These are phyloP conservation scores for Carcina quercana DNA, from an alignment of 2,888 invertebrate genomes.

Conservation along the genomic window DNA sequence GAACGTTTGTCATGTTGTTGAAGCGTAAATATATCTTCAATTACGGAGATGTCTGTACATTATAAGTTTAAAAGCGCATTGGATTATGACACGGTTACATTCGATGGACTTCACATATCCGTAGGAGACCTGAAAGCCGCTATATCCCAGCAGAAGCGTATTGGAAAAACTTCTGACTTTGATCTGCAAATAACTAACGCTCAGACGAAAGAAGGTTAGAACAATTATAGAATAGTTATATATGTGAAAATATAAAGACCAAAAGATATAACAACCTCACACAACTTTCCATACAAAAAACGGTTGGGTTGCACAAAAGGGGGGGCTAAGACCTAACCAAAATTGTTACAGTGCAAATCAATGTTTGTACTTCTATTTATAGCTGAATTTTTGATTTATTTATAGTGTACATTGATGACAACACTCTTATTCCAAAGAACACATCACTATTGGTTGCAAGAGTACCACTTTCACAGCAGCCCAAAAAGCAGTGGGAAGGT, in stretches of 20 bases:
- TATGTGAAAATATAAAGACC: no score
- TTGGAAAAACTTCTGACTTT: slow-evolving; percentile 95
- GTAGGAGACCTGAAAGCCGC: slow-evolving; percentile 96
- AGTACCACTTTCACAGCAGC: slow-evolving; percentile 87
- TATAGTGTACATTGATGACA: slow-evolving; percentile 93
- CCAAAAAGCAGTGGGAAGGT: slow-evolving; percentile 85
- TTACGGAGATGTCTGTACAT: slow-evolving; percentile 90
- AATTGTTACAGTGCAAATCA: no score
- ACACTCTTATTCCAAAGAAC: slow-evolving; percentile 95
- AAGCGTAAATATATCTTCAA: slow-evolving; percentile 10
- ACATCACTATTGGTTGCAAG: slow-evolving; percentile 96
- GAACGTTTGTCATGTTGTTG: slow-evolving; percentile 16
- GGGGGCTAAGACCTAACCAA: no score
- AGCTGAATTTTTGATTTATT: slow-evolving; percentile 15
- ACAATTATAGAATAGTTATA: no score
- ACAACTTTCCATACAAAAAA: no score
- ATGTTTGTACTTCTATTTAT: no score
- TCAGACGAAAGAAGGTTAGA: slow-evolving; percentile 95
- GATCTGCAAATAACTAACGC: slow-evolving; percentile 98
- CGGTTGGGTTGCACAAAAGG: no score
- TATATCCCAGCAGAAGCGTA: slow-evolving; percentile 95
- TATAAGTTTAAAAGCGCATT: slow-evolving; percentile 98
- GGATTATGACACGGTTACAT: slow-evolving; percentile 96
- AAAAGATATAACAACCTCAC: no score
- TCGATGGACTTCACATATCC: slow-evolving; percentile 97